Conservation (phyloP, 2,888 invertebrate genomes). For the Limenitis camilla region DNA sequence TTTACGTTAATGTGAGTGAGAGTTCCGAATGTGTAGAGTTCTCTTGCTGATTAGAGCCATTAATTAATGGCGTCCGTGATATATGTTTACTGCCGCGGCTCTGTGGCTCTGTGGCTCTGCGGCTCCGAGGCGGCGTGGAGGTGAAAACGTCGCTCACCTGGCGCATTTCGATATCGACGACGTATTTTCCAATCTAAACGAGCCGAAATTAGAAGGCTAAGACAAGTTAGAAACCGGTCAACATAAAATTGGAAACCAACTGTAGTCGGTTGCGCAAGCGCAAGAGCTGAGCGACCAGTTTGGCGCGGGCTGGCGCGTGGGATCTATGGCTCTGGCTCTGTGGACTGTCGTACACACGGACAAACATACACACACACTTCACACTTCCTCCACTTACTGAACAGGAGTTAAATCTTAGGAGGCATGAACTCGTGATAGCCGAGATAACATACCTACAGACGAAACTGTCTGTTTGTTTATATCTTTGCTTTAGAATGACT, state of each 20-base stretch:
- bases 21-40: constrained; percentile 17
- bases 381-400: background rate
- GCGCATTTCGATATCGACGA: constrained; percentile 42
- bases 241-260: constrained; percentile 75
- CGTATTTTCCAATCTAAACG: constrained; percentile 72
- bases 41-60: constrained; percentile 24
- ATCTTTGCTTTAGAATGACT: no score
- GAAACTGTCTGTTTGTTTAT: no score
- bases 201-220: constrained; percentile 73
- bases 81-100: constrained; percentile 23
- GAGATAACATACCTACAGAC: no score
- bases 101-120: no score
- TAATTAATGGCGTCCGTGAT: constrained; percentile 31
- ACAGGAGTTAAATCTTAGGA: background rate
- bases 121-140: background rate
- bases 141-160: constrained; percentile 36
- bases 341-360: constrained; percentile 2
- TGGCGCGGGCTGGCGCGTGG: constrained; percentile 55
- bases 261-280: constrained; percentile 72
- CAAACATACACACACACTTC: background rate
- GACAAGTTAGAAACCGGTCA: constrained; percentile 72
- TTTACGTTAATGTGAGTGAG: constrained; percentile 10
- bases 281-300: constrained; percentile 66
- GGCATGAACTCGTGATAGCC: no score
- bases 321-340: constrained; percentile 45